These are phyloP conservation scores for Delichon dasypus DNA, from an alignment of 2,797 vertebrate genomes.

Conservation along the genomic window DNA sequence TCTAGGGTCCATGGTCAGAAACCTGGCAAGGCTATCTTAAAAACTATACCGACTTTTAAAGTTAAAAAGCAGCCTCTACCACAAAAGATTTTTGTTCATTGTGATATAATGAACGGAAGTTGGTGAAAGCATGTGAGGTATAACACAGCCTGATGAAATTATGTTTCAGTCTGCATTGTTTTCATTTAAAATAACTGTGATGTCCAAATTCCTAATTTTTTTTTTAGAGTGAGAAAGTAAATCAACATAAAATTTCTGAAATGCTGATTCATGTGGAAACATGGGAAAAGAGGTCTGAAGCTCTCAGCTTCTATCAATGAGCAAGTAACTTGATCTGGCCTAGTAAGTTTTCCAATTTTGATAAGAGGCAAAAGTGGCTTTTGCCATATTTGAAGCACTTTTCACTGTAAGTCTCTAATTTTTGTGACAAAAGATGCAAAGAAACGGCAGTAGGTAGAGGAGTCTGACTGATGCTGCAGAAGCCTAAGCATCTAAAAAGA, in stretches of 20 bases:
- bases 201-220: not conserved
- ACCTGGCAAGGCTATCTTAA: not conserved
- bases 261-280: not conserved
- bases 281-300: not conserved
- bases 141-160: not conserved
- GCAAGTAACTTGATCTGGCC: not conserved
- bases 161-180: not conserved
- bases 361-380: not conserved
- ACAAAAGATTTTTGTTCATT: not conserved
- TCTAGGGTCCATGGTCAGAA: not conserved
- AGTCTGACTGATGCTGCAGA: not conserved
- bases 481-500: constrained; percentile 9
- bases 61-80: not conserved
- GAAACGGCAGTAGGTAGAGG: not conserved
- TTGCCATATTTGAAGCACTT: not conserved
- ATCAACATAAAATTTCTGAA: not conserved
- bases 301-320: not conserved
- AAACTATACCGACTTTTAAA: not conserved
- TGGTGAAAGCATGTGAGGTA: not conserved
- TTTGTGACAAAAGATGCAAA: not conserved
- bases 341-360: not conserved
- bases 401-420: not conserved
- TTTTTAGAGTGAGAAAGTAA: not conserved
- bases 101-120: not conserved
- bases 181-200: not conserved